Evolutionary conservation across 2,797 vertebrate species (phyloP), one percentile per base, ranked within the genome.

Genomic region (Typhlichthys subterraneus): DNA sequence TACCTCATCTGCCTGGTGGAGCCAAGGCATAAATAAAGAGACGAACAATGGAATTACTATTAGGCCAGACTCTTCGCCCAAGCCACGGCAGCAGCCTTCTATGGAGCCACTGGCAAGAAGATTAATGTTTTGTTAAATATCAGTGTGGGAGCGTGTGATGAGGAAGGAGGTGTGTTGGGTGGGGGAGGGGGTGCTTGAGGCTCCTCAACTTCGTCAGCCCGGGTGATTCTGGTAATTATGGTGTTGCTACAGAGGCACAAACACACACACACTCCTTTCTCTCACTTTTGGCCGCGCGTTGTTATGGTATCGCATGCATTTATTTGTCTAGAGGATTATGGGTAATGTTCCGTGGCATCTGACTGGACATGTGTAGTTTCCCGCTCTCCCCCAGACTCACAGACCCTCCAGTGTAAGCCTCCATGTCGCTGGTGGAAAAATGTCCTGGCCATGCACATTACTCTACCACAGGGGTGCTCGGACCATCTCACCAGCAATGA

Each of bases 51-150:
- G 94, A 91, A 95, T 96, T 95, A 95, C 95, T 96, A 96, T 96
- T 95, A 94, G 93, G 93, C 94, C 78, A 78, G 87, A 81, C 86
- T 85, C 75, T 70, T 73, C 53, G 71, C 88, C 82, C 87, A 88
- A 90, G 93, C 94, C 92, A 94, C 95, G 95, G 95, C 95, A 95
- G 83, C 93, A 93, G 93, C 94, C 94, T 95, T 96, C 95, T 95
- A 95, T 96, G 94, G 95, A 96, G 95, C 93, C 94, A 93, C 94
- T 97, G 95, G 96, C 95, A 96, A 96, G 95, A 95, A 96, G 97
- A 99, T 98, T 95, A 96, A 97, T 96, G 96, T 96, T 97, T 97
- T 96, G 95, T 95, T 97, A 97, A 96, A 97, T 96, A 97, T 97
- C 95, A 95, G 95, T 95, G 91, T 95, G 94, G 94, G 94, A 96